These are phyloP conservation scores for Oscheius myriophilus DNA, from an alignment of 2,888 invertebrate species.

Conservation along the genomic window DNA sequence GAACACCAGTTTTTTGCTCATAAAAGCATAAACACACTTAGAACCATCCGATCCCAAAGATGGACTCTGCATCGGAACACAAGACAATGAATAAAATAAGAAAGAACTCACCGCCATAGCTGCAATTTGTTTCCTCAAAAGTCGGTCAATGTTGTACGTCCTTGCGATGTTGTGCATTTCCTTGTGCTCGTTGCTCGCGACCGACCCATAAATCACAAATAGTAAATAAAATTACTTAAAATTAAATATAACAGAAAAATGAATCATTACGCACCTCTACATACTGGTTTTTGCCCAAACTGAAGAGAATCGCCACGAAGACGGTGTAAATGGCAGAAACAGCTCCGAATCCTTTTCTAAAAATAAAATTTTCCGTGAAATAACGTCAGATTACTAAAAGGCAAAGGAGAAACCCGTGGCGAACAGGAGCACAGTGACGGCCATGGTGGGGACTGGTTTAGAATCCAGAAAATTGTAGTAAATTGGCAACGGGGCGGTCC, in stretches of 20 bases:
- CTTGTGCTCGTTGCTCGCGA: constrained; percentile 84
- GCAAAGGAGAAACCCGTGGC: not conserved
- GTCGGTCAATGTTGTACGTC: constrained; percentile 87
- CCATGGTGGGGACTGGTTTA: too few species aligned
- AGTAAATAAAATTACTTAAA: not conserved
- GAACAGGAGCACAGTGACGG: not conserved
- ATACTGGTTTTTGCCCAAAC: constrained; percentile 78
- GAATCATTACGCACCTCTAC: constrained; percentile 80
- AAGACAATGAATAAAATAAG: too few species aligned
- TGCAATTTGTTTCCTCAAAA: constrained; percentile 89
- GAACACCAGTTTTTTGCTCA: too few species aligned
- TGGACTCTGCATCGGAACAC: constrained; percentile 43
- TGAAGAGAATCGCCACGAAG: constrained; percentile 74
- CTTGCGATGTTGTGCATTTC: constrained; percentile 91
- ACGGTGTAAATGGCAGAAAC: constrained; percentile 86
- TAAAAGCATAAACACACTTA: too few species aligned
- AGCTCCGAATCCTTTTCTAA: constrained; percentile 83
- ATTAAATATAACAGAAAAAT: not conserved
- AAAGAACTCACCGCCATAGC: constrained; percentile 79
- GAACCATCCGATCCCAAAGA: constrained; percentile 46
- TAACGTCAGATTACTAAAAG: not conserved
- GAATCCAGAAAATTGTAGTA: too few species aligned
- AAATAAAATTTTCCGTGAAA: constrained; percentile 3
- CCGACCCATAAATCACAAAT: constrained; percentile 80
- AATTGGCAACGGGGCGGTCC: too few species aligned